Evolutionary conservation across 2,888 invertebrate species (phyloP).

Genomic region (Alsophila aescularia): DNA sequence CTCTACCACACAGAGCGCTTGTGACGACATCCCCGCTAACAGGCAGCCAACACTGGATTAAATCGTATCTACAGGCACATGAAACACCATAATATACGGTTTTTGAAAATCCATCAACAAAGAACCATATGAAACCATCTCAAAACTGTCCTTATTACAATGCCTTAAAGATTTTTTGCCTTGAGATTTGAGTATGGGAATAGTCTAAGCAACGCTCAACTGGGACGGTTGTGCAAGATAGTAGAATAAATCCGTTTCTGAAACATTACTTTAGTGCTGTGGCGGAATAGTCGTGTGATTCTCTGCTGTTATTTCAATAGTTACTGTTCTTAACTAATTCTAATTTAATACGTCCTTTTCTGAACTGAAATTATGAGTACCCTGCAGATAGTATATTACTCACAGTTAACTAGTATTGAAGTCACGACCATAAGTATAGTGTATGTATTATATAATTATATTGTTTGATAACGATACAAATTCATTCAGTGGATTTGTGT

Average conservation of each 20-base stretch:
- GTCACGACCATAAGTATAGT: too few relatives aligned
- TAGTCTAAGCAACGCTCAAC: conserved; percentile 9
- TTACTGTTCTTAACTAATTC: background rate
- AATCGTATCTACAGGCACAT: conserved; percentile 25
- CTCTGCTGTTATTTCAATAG: background rate
- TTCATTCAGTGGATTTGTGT: too few relatives aligned
- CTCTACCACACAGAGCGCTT: conserved; percentile 30
- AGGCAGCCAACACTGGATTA: conserved; percentile 45
- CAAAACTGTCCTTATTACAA: background rate
- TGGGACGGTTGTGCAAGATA: conserved; percentile 12
- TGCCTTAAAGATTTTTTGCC: background rate
- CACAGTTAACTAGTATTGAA: too few relatives aligned
- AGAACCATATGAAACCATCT: background rate
- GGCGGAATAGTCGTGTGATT: background rate
- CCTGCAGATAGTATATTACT: too few relatives aligned
- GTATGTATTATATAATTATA: too few relatives aligned
- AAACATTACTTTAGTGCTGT: conserved; percentile 13
- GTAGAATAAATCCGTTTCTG: conserved; percentile 19
- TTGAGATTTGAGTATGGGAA: background rate
- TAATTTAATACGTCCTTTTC: too few relatives aligned
- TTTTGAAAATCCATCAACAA: conserved; percentile 18
- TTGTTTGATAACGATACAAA: too few relatives aligned
- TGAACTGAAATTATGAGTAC: too few relatives aligned
- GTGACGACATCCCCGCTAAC: conserved; percentile 36
- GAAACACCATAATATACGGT: conserved; percentile 21